Evolutionary conservation across 2,797 vertebrate genomes (phyloP).

Genomic region (Semotilus atromaculatus): DNA sequence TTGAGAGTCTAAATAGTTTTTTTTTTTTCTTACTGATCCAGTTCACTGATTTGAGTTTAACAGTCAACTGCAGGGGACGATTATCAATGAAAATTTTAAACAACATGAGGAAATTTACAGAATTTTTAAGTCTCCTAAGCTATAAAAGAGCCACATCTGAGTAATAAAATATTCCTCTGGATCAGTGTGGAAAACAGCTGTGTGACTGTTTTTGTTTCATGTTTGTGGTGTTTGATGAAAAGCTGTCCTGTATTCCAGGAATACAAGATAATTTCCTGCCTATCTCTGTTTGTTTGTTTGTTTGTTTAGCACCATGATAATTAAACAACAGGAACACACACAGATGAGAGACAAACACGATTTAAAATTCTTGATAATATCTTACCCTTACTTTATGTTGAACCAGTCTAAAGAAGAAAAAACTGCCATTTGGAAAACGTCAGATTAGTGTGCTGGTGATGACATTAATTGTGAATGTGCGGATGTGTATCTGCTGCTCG

Average conservation of each 20-base stretch:
- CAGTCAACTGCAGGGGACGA: background rate
- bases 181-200: background rate
- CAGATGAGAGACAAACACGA: background rate
- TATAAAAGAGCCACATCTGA: background rate
- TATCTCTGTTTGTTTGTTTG: background rate
- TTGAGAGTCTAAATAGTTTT: background rate
- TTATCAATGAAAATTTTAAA: background rate
- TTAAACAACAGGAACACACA: background rate
- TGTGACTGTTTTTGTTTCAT: constrained; percentile 18
- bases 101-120: background rate
- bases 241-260: constrained; percentile 13
- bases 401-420: background rate
- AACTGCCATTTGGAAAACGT: background rate
- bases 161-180: constrained; percentile 1
- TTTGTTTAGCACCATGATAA: constrained; percentile 15
- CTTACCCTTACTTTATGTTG: background rate
- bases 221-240: constrained; percentile 19
- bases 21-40: background rate
- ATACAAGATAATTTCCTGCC: background rate
- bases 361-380: background rate
- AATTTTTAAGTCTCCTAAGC: background rate
- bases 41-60: background rate
- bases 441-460: constrained; percentile 32
- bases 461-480: constrained; percentile 42
- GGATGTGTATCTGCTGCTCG: constrained; percentile 15